These are phyloP conservation scores for Elegia similella DNA, from an alignment of 2,888 invertebrate species.

Conservation along the genomic window DNA sequence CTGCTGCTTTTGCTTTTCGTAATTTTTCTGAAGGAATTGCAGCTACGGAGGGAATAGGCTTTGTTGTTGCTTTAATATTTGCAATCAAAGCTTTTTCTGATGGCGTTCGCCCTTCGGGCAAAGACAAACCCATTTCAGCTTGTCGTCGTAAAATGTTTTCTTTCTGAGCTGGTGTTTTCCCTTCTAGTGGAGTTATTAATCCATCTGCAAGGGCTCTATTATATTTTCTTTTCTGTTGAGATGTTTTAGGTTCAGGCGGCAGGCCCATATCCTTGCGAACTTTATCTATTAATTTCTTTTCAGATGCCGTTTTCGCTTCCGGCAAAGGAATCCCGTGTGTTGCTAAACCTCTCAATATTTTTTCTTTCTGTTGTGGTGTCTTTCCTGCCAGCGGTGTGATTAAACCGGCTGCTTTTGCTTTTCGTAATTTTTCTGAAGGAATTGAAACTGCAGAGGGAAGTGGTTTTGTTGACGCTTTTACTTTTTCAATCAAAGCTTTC, in stretches of 20 bases:
- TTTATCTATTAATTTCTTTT: slow-evolving; percentile 22
- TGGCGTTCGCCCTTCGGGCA: slow-evolving; percentile 22
- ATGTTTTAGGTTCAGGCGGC: slow-evolving; percentile 24
- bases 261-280: slow-evolving; percentile 21
- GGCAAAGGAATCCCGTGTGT: slow-evolving; percentile 19
- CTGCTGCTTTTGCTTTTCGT: slow-evolving; percentile 20
- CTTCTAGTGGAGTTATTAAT: slow-evolving; percentile 20
- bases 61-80: slow-evolving; percentile 16
- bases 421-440: slow-evolving; percentile 25
- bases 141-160: slow-evolving; percentile 19
- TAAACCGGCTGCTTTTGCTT: slow-evolving; percentile 23
- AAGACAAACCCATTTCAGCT: slow-evolving; percentile 15
- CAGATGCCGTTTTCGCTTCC: slow-evolving; percentile 19
- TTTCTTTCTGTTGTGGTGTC: slow-evolving; percentile 23
- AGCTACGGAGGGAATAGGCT: background rate
- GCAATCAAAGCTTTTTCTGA: slow-evolving; percentile 23
- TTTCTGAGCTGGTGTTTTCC: slow-evolving; percentile 21
- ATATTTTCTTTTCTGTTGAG: slow-evolving; percentile 21
- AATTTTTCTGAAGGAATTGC: slow-evolving; percentile 21
- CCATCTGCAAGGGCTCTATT: slow-evolving; percentile 18
- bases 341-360: slow-evolving; percentile 19
- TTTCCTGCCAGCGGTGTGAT: slow-evolving; percentile 23
- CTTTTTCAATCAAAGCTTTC: slow-evolving; percentile 32
- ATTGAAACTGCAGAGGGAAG: slow-evolving; percentile 17
- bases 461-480: slow-evolving; percentile 14